Base-by-base conservation (phyloP, 2,113 vertebrate species). In the Oceanodroma tethys region DNA sequence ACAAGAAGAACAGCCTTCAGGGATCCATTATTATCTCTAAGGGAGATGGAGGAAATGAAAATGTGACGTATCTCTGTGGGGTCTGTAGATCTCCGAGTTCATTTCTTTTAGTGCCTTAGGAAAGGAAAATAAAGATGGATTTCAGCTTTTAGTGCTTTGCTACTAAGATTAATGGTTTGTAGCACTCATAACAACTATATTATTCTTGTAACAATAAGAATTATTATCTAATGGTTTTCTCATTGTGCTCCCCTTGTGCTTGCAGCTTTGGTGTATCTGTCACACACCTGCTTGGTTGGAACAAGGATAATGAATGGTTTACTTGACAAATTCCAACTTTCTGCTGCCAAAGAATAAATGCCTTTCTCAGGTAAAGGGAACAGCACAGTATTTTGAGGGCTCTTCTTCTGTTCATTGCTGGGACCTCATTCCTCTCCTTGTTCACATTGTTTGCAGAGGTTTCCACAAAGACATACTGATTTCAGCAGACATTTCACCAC, bases 1-100 rank as follows among this genome's bases (percentile, higher is more conserved):
- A 96, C 81, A 94, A 88, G 68, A 96, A 38, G 65, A 97, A 93
- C 74, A 93, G 78, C 88, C 95, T 96, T 94, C 67, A 72, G 84
- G 76, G 95, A 88, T 76, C 74, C 72, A 70, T 85, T 95, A 79
- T 90, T 96, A 81, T 94, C 88, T 94, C 90, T 95, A 80, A 93
- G 95, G 81, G 75, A 93, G 68, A 89, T 1, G 1, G 45, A 91
- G 56, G 80, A 86, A 95, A 96, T 84, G 36, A 97, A 95, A 97
- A 89, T 83, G 79, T 67, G 84, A 38, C 36, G 18, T 32, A 40
- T 80, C 83, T 93, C 93, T 88, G 56, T 80, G 81, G 52, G 79
- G 73, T 48, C 59, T 81, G 55, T 80, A 93, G 70, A 88, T 56
- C 68, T 73, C 48, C 0, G 2, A 91, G 53, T 83, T 90, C 21